Percentiles rank a stretch among this genome's conserved stretches.
These are phyloP conservation scores for Anthophora plumipes DNA, from an alignment of 2,888 invertebrate species.

Conservation along the genomic window DNA sequence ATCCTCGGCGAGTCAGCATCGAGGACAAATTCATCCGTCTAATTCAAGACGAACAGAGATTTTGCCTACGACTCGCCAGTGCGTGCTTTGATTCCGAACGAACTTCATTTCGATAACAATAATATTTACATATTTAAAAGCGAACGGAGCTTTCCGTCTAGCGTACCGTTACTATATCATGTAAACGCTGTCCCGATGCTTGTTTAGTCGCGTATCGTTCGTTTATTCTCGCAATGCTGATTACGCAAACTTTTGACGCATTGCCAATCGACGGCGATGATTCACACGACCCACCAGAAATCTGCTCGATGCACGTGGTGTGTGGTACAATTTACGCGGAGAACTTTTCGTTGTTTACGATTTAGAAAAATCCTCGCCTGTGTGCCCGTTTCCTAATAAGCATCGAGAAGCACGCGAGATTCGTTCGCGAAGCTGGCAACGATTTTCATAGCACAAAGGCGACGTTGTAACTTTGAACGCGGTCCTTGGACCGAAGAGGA, in stretches of 20 bases:
- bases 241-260: constrained; percentile 69
- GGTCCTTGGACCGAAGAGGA: constrained; percentile 46
- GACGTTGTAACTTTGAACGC: background rate
- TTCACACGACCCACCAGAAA: constrained; percentile 45
- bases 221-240: constrained; percentile 65
- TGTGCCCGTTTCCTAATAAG: background rate
- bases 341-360: constrained; percentile 7
- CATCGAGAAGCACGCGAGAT: background rate
- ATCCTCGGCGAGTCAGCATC: no score
- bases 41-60: background rate
- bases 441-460: background rate
- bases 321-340: background rate
- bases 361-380: background rate
- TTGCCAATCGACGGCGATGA: constrained; percentile 62
- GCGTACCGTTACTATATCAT: constrained; percentile 15
- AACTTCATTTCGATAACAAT: background rate
- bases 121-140: constrained; percentile 21
- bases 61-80: background rate
- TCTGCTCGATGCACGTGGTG: constrained; percentile 20
- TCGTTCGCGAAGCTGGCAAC: background rate
- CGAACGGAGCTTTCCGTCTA: background rate
- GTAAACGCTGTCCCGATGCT: constrained; percentile 38
- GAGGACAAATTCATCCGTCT: no score
- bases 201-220: constrained; percentile 45
- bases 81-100: background rate